Base-by-base conservation (phyloP, 2,888 invertebrate genomes). In the Neoaliturus tenellus region DNA sequence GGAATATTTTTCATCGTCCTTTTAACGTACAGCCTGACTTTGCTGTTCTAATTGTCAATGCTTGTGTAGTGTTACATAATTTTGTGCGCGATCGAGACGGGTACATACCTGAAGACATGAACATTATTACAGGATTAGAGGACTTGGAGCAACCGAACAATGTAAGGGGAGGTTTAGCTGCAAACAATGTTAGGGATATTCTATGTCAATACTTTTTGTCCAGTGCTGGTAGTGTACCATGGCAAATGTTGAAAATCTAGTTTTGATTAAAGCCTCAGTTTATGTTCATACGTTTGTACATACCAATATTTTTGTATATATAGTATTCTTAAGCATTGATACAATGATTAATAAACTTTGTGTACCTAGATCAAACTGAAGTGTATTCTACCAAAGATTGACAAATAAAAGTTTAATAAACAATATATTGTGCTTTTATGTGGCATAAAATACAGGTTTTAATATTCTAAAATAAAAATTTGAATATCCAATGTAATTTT, bases 1-100 rank as follows among this genome's bases (percentile, higher is more conserved):
- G 89, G 89, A 85, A 88, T 85, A 89, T 89, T 83, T 88, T 89
- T 81, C 89, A 89, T 85, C 82, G 88, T 62, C 87, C 89, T 71
- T 81, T 89, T 39, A 86, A 88, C 82, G 87, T 88, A 35, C 82
- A 88, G 44, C 83, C 85, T 55, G 85, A 86, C 67, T 88, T 88
- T 86, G 87, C 87, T 81, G 86, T 85, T 39, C 84, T 84, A 71
- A 88, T 88, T 83, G 86, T 88, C 62, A 89, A 89, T 85, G 87
- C 88, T 71, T 87, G 88, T 85, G 84, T 86, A 69, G 75, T 85
- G 28, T 71, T 86, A 39, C 86, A 87, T 81, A 86, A 86, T 83
- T 86, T 82, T 82, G 87, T 87, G 25, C 62, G 80, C 25, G 55
- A 85, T 17, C 83, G 85, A 83, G 86, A 86, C 78, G 86, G 86